Evolutionary conservation across 2,797 vertebrate species (phyloP), one percentile per base, ranked within the genome.

Genomic region (Enteromius afrohamiltoni): DNA sequence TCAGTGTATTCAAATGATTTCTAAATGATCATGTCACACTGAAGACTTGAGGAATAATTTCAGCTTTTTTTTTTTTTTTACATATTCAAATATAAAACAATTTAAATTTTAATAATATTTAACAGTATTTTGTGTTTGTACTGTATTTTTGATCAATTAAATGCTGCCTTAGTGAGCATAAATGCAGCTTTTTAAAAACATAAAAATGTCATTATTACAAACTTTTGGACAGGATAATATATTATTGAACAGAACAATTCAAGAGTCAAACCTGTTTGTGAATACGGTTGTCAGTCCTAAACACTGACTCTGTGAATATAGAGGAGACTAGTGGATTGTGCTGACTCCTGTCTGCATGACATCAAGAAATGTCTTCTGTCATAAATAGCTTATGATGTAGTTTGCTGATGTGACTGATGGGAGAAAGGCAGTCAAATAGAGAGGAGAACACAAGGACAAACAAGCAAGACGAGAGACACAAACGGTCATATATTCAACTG

Each of bases 401-500:
- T 51, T 37, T n/a, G 53, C 55, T 77, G 60, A 47, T 78, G 16
- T 51, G 23, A 23, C 40, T 77, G 77, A 34, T 51, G 19, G 45
- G 19, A 37, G 62, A 79, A 68, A 68, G 62, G 14, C 19, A 53
- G 45, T 13, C 45, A 23, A 51, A 40, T 11, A n/a, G 53, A 71
- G 49, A 31, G 23, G 49, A 80, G 51, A 68, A 80, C n/a, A 58
- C 49, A 69, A 58, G 65, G 65, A 70, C 77, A 53, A 4, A 16
- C 62, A 65, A 47, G 60, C 11, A n/a, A 37, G 26, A 26, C 64
- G 55, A 37, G 79, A 49, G 40, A 73, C 19, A 6, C 26, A 64
- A 74, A 42, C 80, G 65, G 69, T 75, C 42, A 58, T 45, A 83
- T 45, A 47, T 78, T 83, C 51, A 83, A 77, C 31, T 78, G n/a